phyloP scores from a whole-genome alignment of 92 coral and sea anemone species.

The Palythoa grandiflora region DNA sequence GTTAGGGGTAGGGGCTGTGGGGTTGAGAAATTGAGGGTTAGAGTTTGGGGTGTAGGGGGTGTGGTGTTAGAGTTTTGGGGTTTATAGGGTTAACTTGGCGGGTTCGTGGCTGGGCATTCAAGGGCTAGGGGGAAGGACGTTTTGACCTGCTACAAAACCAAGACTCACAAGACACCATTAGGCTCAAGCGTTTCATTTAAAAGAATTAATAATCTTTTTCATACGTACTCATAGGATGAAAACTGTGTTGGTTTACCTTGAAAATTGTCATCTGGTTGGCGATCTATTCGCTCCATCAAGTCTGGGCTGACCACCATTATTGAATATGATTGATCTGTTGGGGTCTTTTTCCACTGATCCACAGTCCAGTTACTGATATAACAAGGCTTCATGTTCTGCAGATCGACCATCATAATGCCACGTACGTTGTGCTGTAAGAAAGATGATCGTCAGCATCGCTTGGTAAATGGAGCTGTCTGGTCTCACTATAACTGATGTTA shows the following conservation, averaged over 20 bases:
- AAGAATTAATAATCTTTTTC: too few species aligned
- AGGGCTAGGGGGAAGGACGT: too few species aligned
- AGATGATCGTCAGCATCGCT: background rate
- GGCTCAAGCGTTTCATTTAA: too few species aligned
- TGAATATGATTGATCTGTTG: slow-evolving; percentile 29
- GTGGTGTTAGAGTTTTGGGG: too few species aligned
- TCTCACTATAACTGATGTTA: background rate
- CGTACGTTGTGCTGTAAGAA: background rate
- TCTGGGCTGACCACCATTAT: slow-evolving; percentile 31
- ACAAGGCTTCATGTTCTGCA: slow-evolving; percentile 40
- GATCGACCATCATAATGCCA: slow-evolving; percentile 31
- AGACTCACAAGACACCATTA: too few species aligned
- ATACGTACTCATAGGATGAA: too few species aligned
- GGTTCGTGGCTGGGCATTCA: too few species aligned
- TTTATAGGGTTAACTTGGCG: too few species aligned
- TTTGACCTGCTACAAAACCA: too few species aligned
- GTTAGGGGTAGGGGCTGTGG: too few species aligned
- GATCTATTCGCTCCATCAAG: slow-evolving; percentile 23
- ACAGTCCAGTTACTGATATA: slow-evolving; percentile 52
- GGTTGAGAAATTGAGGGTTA: too few species aligned
- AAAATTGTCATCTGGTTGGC: slow-evolving; percentile 15
- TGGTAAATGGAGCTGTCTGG: background rate
- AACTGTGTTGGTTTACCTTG: background rate
- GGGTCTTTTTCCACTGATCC: slow-evolving; percentile 46
- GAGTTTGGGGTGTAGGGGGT: too few species aligned